phyloP scores from a whole-genome alignment of 1,140 invertebrate species.

The Lordiphosa collinella region DNA sequence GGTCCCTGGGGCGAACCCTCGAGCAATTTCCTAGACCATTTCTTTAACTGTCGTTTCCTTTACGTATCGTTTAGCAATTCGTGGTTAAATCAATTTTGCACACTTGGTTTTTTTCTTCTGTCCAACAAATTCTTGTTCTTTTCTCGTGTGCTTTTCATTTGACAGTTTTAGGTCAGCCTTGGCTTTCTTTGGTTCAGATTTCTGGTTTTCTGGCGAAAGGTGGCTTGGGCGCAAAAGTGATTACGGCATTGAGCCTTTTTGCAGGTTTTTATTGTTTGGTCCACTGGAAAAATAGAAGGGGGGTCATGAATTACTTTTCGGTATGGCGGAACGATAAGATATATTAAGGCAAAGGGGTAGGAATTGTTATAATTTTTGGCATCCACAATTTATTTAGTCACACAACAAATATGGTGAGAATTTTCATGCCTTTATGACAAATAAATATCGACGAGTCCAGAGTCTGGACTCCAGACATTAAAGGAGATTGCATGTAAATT shows the following conservation, averaged over 20 bases:
- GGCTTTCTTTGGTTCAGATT: conserved; percentile 23
- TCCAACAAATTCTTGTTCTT: conserved; percentile 1
- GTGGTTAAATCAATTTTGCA: conserved; percentile 74
- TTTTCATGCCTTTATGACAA: too few species aligned
- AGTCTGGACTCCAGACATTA: too few species aligned
- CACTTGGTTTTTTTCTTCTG: conserved; percentile 35
- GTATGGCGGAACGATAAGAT: background rate
- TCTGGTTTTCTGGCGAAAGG: conserved; percentile 27
- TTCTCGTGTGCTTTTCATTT: conserved; percentile 23
- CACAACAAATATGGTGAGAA: too few species aligned
- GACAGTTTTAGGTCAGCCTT: conserved; percentile 65
- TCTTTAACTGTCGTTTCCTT: conserved; percentile 34
- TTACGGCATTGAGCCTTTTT: conserved; percentile 45
- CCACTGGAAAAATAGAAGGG: conserved; percentile 3
- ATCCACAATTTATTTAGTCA: too few species aligned
- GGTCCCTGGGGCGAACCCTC: background rate
- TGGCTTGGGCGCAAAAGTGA: conserved; percentile 34
- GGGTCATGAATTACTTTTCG: conserved; percentile 39
- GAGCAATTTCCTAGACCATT: conserved; percentile 38
- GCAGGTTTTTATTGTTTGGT: conserved; percentile 37
- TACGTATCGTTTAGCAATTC: conserved; percentile 69
- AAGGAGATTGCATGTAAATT: too few species aligned
- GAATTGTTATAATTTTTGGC: too few species aligned
- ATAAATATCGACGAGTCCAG: too few species aligned
- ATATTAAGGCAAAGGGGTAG: background rate